phyloP scores from a whole-genome alignment of 2,888 invertebrate genomes.

The Falcaria lacertinaria region DNA sequence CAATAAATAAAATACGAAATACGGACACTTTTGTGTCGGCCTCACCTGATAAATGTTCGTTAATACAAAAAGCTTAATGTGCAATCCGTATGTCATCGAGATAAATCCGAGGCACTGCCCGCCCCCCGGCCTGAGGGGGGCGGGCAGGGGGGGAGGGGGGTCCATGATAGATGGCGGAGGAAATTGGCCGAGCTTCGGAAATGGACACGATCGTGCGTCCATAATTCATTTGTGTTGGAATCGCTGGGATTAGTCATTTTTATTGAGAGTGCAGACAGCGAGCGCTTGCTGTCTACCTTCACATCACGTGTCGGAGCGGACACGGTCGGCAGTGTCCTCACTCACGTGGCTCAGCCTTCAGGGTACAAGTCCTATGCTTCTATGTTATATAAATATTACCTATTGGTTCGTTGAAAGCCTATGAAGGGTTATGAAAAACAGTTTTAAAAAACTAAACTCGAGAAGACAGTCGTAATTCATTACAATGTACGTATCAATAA shows the following conservation, averaged over 20 bases:
- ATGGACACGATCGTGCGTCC: conserved; percentile 18
- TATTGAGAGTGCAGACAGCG: conserved; percentile 12
- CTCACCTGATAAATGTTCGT: conserved; percentile 11
- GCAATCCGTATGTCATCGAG: conserved; percentile 24
- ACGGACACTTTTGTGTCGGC: neutral
- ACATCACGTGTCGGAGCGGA: no score
- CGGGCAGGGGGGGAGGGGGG: neutral
- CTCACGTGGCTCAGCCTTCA: no score
- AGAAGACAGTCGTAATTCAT: no score
- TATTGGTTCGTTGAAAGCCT: no score
- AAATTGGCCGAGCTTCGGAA: conserved; percentile 36
- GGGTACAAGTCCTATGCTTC: no score
- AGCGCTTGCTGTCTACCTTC: no score
- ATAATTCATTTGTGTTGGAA: conserved; percentile 24
- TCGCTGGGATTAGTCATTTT: conserved; percentile 25
- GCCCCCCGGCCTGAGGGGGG: neutral
- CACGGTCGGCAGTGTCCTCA: no score
- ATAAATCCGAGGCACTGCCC: conserved; percentile 9
- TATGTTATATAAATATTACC: no score
- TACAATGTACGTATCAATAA: no score
- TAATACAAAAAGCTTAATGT: conserved; percentile 19
- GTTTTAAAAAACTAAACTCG: no score
- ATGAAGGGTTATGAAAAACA: no score
- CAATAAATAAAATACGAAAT: neutral
- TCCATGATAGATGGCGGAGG: conserved; percentile 35